Evolutionary conservation across 1,140 invertebrate genomes (phyloP), one percentile per base, ranked within the genome.

Genomic region (Oedothorax gibbosus): DNA sequence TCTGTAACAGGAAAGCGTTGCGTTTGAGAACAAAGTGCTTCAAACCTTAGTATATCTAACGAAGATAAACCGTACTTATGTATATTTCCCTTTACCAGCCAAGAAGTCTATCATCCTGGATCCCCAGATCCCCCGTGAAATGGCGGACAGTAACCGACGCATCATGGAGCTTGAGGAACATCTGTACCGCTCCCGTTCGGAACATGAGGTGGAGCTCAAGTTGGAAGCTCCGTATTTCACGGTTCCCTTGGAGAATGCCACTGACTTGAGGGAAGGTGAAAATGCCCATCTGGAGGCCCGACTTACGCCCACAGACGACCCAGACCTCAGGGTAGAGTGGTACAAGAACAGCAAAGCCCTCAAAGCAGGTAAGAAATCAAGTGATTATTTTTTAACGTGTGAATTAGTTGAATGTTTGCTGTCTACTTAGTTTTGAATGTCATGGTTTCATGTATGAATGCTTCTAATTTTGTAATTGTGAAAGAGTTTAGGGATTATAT

Each of bases 221-320:
- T 93, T 94, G 66, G 95, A 95, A 90, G 95, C 96, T 69, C 97
- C 97, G 8, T 93, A 96, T 35, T 98, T 99, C 88, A 98, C 95
- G 11, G 94, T 95, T 65, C 97, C 97, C 18, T 90, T 98, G 20
- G 94, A 94, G 62, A 97, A 98, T 88, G 93, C 97, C 86, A 85
- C 79, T 94, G 90, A 95, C 96, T 57, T 96, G 35, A 91, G 94
- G 89, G 98, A 99, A 92, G 94, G 96, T 69, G 94, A 97, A 87
- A 95, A 97, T 88, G 96, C 97, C 77, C 98, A 99, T 89, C 99
- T 99, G 91, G 98, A 99, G 92, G 98, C 97, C 89, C 98, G 98
- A 91, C 92, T 99, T n/a, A 96, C 98, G 91, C 97, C 97, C 35
- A 95, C 97, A 5, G 97, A 97, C 35, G 97, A 99, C 92, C 93